Evolutionary conservation across 37 sponge, comb jelly and placozoan genomes (phyloP), one percentile per base, ranked within the genome.

Genomic region (Lycopodina hypogea): DNA sequence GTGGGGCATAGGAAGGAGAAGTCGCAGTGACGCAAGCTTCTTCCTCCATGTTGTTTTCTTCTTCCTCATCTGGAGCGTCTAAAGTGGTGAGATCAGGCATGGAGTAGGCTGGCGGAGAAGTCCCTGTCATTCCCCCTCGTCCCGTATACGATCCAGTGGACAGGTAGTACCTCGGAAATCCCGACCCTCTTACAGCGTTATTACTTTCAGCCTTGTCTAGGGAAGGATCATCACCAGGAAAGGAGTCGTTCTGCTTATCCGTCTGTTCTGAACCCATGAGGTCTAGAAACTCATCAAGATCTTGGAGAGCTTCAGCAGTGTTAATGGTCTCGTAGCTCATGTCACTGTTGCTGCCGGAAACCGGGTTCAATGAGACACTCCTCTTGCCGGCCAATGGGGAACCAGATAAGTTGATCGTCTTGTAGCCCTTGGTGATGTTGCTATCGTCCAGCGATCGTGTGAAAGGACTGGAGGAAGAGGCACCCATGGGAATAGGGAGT

Each of bases 211-310:
- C 48, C 48, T 45, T 9, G 9, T 9, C 48, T 4, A 4, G 48
- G 48, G 9, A 9, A 45, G 48, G 48, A 45, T 4, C 9, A 9
- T 45, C 48, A 45, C 48, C 9, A 6, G 83, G 56, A 28, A 33
- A 22, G 55, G 83, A 45, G 34, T 60, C 66, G 11, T 74, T 2
- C 58, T 76, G 77, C 23, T 68, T 64, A 22, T 75, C 58, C 19
- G 76, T 30, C 1, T 68, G 76, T 28, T 38, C 37, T 56, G 76
- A 56, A 22, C 56, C 23, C 0, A 68, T 28, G 18, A 83, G 42
- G 69, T 83, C 69, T 18, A 73, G 57, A 29, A 83, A 32, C 15
- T 83, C 77, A 32, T 83, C 69, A 19, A 83, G 69, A 2, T 68
- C 69, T 17, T 41, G 11, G n/a, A 38, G 35, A 8, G 15, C 61